Evolutionary conservation across 2,113 vertebrate species (phyloP).

Genomic region (Balaeniceps rex): DNA sequence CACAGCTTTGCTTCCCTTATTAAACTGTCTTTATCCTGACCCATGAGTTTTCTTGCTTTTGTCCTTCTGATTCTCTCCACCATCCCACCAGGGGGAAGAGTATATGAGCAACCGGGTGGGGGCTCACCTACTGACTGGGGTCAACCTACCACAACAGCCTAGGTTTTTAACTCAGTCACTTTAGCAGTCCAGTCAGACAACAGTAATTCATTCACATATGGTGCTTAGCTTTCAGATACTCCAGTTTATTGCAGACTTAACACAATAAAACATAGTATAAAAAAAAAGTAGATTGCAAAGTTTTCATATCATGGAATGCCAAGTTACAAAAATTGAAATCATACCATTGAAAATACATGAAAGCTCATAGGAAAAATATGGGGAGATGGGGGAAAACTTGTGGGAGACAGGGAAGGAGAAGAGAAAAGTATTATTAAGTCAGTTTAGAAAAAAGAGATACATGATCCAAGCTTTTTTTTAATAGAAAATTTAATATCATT

Average conservation of each 20-base stretch:
- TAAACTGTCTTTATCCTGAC: neutral
- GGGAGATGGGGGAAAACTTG: neutral
- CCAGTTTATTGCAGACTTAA: conserved; percentile 15
- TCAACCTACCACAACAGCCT: neutral
- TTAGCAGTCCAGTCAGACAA: neutral
- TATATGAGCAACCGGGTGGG: accelerated
- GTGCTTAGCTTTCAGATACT: neutral
- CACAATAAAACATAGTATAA: neutral
- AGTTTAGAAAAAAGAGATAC: neutral
- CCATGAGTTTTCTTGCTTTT: neutral
- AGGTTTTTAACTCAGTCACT: neutral
- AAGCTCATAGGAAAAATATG: neutral
- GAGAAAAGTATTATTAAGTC: neutral
- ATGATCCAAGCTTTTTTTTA: neutral
- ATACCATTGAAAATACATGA: neutral
- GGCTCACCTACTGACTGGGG: neutral
- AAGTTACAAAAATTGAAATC: neutral
- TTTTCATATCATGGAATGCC: neutral
- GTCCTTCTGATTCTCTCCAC: neutral
- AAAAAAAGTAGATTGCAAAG: neutral
- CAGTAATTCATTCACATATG: neutral
- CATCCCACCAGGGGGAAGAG: neutral
- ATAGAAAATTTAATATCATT: conserved; percentile 51
- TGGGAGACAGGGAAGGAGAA: neutral
- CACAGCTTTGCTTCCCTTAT: neutral